A percentile compares a stretch with the other conserved stretches of the same genome.
Conservation (phyloP, 2,797 vertebrate species). For the Tauraco hartlaubi region DNA sequence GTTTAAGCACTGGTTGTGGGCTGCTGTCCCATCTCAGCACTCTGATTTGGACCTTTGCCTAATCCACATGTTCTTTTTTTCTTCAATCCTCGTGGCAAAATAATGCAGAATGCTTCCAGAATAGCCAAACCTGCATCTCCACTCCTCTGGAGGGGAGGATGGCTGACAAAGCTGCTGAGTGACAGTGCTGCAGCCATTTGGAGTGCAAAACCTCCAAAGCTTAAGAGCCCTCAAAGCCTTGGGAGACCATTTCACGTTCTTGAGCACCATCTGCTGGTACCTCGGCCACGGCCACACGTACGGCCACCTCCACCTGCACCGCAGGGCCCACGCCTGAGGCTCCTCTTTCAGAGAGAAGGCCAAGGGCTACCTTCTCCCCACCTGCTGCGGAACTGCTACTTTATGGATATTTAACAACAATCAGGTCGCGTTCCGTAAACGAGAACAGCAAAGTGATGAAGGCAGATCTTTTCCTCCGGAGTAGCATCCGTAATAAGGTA, state of each 20-base stretch:
- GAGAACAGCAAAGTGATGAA: neutral
- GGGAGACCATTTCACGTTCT: constrained; percentile 15
- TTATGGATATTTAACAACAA: rapidly evolving
- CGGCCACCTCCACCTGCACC: neutral
- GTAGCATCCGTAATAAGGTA: neutral
- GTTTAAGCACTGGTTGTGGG: no score
- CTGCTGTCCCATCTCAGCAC: neutral
- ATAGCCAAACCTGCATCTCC: neutral
- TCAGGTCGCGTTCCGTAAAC: neutral
- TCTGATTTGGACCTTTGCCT: neutral
- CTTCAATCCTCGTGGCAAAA: neutral
- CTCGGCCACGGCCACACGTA: neutral
- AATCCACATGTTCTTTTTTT: neutral
- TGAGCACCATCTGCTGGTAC: constrained; percentile 57
- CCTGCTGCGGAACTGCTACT: neutral
- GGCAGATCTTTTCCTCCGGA: neutral
- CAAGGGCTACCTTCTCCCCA: neutral
- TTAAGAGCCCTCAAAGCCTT: rapidly evolving
- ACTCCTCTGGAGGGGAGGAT: neutral
- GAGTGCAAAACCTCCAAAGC: neutral
- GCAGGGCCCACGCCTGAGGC: neutral
- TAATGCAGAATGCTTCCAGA: neutral
- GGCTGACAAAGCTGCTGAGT: neutral
- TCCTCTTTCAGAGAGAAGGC: neutral
- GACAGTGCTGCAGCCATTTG: neutral